Base-by-base conservation (phyloP, 2,888 invertebrate genomes). In the Drosophila melanocephala region DNA sequence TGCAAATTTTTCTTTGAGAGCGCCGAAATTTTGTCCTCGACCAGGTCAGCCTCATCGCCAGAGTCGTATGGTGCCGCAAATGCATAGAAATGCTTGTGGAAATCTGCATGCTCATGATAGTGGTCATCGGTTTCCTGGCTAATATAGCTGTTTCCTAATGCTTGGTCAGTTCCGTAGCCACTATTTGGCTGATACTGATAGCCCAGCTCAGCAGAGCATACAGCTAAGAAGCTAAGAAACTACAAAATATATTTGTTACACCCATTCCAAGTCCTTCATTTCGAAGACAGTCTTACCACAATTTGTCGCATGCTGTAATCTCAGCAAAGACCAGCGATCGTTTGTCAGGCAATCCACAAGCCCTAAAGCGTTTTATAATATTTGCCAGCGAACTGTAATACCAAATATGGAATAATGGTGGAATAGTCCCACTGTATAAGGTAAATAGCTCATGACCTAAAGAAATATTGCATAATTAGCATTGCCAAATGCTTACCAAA, bases 1-100 rank as follows among this genome's bases (percentile, higher is more conserved):
- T 92, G 92, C 28, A 93, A 69, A 44, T 91, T 91, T 60, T 92
- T 91, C 51, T 87, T 83, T 6, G 91, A 56, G 4, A 81, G 60
- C 0, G 70, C 68, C 6, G 87, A 53, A 30, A 89, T 30, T 47
- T 78, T 76, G 5, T 85, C 81, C 62, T 81, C 79, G 0, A 81
- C 71, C 10, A 81, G 66, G 0, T 75, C 77, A 0, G 61, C 70
- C 59, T 87, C 89, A 47, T 87, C 84, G 3, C 39, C 58, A 0
- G 78, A 59, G 32, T 91, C 91, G 52, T 87, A 83, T 22, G 92
- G 91, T 1, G 92, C 92, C 19, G 84, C 79, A 22, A 87, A 92
- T 26, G 85, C 86, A 71, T 84, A 92, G 61, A 92, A 92, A 42
- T 92, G 89, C 60, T 92, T 92, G 59, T 84, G 87, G 35, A 67